Percentiles rank a stretch among this genome's conserved stretches.
Conservation (phyloP, 2,113 vertebrate species). For the Sapayoa aenigma region DNA sequence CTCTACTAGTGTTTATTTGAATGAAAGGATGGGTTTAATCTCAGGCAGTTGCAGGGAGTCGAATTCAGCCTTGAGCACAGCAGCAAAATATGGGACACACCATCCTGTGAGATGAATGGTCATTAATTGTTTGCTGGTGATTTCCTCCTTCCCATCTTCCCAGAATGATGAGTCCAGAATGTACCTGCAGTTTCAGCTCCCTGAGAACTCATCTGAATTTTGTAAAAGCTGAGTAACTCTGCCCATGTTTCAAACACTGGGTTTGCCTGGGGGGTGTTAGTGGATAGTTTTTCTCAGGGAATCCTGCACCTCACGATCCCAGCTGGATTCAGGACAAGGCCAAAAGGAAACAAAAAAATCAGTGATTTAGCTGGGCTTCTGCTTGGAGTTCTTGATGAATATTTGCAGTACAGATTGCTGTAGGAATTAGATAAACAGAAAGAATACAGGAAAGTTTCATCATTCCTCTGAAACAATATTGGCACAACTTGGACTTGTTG, state of each 20-base stretch:
- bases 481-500: background rate
- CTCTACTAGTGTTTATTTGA: background rate
- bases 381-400: background rate
- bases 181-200: background rate
- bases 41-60: background rate
- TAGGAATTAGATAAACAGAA: background rate
- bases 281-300: background rate
- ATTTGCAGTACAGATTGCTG: background rate
- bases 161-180: background rate
- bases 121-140: background rate
- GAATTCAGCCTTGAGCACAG: background rate
- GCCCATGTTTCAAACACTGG: background rate
- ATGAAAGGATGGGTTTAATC: background rate
- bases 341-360: background rate
- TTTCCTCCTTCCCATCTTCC: background rate
- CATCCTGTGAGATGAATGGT: background rate
- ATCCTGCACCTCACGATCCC: background rate
- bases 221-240: background rate
- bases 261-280: background rate
- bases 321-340: rapidly evolving
- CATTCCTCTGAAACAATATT: background rate
- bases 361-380: background rate
- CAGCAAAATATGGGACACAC: background rate
- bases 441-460: background rate
- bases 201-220: background rate